Conservation (phyloP, 2,888 invertebrate genomes). For the Sericinus montela region DNA sequence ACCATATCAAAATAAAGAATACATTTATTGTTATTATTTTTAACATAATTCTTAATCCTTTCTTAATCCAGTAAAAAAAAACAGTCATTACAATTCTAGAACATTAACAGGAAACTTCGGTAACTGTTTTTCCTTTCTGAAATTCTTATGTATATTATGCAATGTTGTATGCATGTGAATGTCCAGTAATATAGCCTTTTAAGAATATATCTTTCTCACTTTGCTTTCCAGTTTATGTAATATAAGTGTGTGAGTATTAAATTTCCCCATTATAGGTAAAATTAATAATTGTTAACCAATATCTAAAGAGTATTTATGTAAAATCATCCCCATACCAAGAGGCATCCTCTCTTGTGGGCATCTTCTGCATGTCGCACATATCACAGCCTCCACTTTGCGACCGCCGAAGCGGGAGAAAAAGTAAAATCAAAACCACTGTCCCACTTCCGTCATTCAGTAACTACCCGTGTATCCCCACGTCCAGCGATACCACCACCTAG, state of each 20-base stretch:
- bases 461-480: slow-evolving; percentile 58
- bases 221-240: no score
- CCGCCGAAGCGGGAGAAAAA: slow-evolving; percentile 51
- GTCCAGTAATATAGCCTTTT: background rate
- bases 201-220: no score
- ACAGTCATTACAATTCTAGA: background rate
- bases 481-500: slow-evolving; percentile 63
- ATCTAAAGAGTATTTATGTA: background rate
- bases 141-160: slow-evolving; percentile 4
- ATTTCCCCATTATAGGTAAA: no score
- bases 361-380: slow-evolving; percentile 76
- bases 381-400: slow-evolving; percentile 33
- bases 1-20: no score
- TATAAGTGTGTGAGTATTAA: no score
- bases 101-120: background rate
- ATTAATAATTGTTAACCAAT: no score
- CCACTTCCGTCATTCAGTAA: slow-evolving; percentile 55
- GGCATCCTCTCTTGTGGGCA: slow-evolving; percentile 65
- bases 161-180: background rate
- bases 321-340: slow-evolving; percentile 54
- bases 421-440: slow-evolving; percentile 49
- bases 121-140: slow-evolving; percentile 9
- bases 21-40: no score
- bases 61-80: background rate
- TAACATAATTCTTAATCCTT: no score